These are phyloP conservation scores for Phasianus colchicus DNA, from an alignment of 2,113 vertebrate genomes.

Conservation along the genomic window DNA sequence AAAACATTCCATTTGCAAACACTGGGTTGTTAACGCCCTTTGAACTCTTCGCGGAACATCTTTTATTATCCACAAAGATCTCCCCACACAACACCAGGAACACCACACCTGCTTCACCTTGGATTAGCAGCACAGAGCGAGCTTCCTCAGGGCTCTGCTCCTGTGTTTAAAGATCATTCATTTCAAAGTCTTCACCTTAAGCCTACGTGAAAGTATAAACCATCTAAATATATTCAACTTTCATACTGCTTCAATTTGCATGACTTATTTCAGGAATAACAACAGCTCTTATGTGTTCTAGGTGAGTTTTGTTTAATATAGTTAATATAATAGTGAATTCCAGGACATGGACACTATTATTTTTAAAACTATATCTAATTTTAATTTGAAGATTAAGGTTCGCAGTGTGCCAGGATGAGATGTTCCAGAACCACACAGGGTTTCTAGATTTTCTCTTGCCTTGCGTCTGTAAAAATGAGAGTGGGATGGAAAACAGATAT, in stretches of 20 bases:
- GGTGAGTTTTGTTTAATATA: neutral
- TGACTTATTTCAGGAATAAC: neutral
- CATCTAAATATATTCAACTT: neutral
- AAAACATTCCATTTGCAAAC: neutral
- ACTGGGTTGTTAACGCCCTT: neutral
- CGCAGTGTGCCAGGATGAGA: neutral
- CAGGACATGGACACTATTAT: neutral
- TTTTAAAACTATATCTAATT: neutral
- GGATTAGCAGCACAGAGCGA: neutral
- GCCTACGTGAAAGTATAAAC: neutral
- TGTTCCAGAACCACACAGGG: fast-evolving
- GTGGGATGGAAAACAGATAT: neutral
- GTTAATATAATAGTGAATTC: neutral
- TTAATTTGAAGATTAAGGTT: neutral
- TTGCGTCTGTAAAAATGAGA: neutral
- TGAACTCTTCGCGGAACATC: neutral
- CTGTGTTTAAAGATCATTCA: fast-evolving
- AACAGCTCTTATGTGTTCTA: neutral
- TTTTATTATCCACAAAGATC: neutral
- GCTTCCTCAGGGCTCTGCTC: neutral
- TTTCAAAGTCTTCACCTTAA: neutral
- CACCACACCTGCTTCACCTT: neutral
- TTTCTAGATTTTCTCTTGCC: neutral
- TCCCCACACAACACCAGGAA: neutral
- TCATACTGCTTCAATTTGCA: neutral